Percentiles rank a stretch among this genome's conserved stretches.
These are phyloP conservation scores for Adelosebastes latens DNA, from an alignment of 2,797 vertebrate genomes.

Conservation along the genomic window DNA sequence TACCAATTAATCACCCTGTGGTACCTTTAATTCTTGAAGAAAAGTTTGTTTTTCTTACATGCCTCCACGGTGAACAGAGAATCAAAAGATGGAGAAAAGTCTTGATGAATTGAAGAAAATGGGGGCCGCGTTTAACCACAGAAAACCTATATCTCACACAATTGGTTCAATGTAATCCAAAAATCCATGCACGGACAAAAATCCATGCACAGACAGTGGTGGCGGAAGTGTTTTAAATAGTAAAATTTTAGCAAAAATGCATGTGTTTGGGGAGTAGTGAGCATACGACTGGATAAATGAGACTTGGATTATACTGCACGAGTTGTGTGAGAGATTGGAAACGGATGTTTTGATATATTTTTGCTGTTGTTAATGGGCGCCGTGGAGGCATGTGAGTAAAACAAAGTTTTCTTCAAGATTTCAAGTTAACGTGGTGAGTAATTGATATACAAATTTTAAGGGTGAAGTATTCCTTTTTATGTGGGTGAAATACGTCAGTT, in stretches of 20 bases:
- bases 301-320: too few relatives aligned
- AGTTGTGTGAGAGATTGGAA: too few relatives aligned
- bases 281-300: too few relatives aligned
- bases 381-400: not conserved
- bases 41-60: not conserved
- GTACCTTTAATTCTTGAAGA: too few relatives aligned
- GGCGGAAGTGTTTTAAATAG: not conserved
- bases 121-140: not conserved
- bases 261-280: not conserved
- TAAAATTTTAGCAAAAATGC: not conserved
- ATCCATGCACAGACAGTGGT: not conserved
- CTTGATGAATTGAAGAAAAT: not conserved
- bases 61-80: not conserved
- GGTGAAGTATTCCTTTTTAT: not conserved
- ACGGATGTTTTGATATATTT: too few relatives aligned
- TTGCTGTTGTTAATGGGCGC: not conserved
- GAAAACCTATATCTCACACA: not conserved
- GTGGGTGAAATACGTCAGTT: not conserved
- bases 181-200: too few relatives aligned
- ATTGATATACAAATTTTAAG: not conserved
- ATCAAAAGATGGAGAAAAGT: not conserved
- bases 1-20: too few relatives aligned
- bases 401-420: not conserved
- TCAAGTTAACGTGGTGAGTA: not conserved
- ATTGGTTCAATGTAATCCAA: too few relatives aligned